Conservation (phyloP, 2,797 vertebrate species). For the Carduelis carduelis region DNA sequence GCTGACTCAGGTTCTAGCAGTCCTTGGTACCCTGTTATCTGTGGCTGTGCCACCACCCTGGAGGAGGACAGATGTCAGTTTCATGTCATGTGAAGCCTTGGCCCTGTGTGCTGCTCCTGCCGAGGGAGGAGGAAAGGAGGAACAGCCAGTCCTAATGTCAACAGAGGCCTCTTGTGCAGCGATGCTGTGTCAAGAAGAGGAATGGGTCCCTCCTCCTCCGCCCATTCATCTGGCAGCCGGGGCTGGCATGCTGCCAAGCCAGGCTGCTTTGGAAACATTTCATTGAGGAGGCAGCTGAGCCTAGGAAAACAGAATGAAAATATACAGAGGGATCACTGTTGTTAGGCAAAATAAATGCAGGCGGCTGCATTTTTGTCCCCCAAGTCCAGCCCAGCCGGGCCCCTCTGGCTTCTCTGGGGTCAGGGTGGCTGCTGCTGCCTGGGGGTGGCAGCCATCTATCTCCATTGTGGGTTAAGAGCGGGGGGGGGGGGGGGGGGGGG, state of each 20-base stretch:
- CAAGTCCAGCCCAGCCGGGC: neutral
- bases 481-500: neutral
- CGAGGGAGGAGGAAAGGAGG: neutral
- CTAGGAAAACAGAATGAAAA: conserved; percentile 66
- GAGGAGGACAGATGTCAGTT: neutral
- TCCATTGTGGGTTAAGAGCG: neutral
- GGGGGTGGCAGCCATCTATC: neutral
- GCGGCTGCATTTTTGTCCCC: conserved; percentile 14
- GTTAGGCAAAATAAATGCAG: conserved; percentile 55
- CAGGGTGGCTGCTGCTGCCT: neutral
- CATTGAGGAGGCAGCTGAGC: conserved; percentile 68
- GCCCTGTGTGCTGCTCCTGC: neutral
- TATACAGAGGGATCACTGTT: conserved; percentile 62
- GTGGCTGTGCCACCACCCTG: neutral
- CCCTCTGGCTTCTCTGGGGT: neutral
- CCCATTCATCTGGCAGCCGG: conserved; percentile 59
- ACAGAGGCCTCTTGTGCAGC: conserved; percentile 65
- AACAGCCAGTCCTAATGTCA: conserved; percentile 64
- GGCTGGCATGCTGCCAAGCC: conserved; percentile 37
- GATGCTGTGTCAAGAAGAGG: conserved; percentile 63
- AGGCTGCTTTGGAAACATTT: conserved; percentile 67
- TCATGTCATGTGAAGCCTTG: neutral
- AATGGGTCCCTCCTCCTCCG: conserved; percentile 61
- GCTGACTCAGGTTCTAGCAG: neutral
- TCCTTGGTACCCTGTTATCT: too few species aligned